phyloP scores from a whole-genome alignment of 2,888 invertebrate genomes.

The Cryptocephalus moraei region DNA sequence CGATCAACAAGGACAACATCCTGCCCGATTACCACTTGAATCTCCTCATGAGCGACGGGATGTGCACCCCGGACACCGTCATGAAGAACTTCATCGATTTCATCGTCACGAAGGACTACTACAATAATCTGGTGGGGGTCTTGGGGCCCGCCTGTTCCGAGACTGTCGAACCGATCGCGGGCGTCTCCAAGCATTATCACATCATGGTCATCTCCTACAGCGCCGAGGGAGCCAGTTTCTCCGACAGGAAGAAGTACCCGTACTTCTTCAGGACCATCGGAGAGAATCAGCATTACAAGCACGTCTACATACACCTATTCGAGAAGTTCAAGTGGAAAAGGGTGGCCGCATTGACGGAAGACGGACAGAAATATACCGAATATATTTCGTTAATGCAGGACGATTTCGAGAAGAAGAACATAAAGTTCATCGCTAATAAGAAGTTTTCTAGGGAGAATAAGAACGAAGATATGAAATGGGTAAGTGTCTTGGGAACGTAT shows the following conservation, averaged over 20 bases:
- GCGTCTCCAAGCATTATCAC: conserved; percentile 61
- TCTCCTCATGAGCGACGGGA: conserved; percentile 50
- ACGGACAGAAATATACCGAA: conserved; percentile 68
- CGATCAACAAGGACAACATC: conserved; percentile 52
- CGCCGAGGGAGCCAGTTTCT: conserved; percentile 65
- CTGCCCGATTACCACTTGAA: conserved; percentile 51
- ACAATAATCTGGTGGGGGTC: conserved; percentile 55
- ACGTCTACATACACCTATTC: conserved; percentile 54
- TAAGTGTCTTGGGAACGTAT: conserved; percentile 25
- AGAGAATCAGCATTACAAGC: conserved; percentile 60
- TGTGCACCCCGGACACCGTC: conserved; percentile 61
- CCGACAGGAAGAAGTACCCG: conserved; percentile 59
- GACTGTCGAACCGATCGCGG: conserved; percentile 69
- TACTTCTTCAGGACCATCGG: conserved; percentile 74
- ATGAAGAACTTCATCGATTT: conserved; percentile 67
- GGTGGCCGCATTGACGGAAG: conserved; percentile 68
- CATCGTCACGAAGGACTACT: conserved; percentile 42
- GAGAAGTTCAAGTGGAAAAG: conserved; percentile 55
- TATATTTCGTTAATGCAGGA: conserved; percentile 63
- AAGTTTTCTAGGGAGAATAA: conserved; percentile 56
- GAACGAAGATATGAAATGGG: conserved; percentile 47
- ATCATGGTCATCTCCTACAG: conserved; percentile 68
- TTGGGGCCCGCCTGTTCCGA: conserved; percentile 74
- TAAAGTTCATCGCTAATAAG: conserved; percentile 55
- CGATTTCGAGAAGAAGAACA: conserved; percentile 49